These are phyloP conservation scores for Urosaurus nigricauda DNA, from an alignment of 2,797 vertebrate species.

Conservation along the genomic window DNA sequence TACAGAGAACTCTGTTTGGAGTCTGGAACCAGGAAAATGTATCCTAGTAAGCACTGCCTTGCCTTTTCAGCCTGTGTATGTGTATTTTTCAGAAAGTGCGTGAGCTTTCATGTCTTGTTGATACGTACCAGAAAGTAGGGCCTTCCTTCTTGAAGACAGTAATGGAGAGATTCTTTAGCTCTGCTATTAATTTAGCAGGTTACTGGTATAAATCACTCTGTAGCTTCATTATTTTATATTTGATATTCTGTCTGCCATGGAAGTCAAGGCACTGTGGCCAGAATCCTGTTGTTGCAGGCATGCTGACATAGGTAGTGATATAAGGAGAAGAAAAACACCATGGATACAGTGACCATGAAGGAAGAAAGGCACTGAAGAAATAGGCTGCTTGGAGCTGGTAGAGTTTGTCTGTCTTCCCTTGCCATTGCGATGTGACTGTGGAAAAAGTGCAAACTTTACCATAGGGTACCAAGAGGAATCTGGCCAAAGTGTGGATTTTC, in stretches of 20 bases:
- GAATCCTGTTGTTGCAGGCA: no score
- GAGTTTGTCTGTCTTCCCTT: no score
- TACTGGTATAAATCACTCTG: background rate
- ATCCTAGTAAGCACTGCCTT: conserved; percentile 84
- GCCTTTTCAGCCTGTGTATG: background rate
- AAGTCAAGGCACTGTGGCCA: background rate
- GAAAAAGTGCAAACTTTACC: no score
- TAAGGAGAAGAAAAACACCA: no score
- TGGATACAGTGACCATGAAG: no score
- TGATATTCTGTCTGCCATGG: background rate
- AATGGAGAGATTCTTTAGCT: background rate
- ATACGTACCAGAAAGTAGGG: background rate
- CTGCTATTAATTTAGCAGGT: background rate
- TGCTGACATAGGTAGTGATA: no score
- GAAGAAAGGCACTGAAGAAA: no score
- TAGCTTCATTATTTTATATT: background rate
- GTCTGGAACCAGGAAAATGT: conserved; percentile 92
- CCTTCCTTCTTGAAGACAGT: background rate
- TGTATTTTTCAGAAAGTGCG: background rate
- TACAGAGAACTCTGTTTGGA: conserved; percentile 94
- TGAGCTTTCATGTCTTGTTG: background rate
- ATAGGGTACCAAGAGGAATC: no score
- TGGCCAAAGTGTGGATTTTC: background rate
- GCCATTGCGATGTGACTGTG: no score
- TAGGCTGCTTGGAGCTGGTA: no score